Evolutionary conservation across 1,140 invertebrate species (phyloP).

Genomic region (Nebria ingens): DNA sequence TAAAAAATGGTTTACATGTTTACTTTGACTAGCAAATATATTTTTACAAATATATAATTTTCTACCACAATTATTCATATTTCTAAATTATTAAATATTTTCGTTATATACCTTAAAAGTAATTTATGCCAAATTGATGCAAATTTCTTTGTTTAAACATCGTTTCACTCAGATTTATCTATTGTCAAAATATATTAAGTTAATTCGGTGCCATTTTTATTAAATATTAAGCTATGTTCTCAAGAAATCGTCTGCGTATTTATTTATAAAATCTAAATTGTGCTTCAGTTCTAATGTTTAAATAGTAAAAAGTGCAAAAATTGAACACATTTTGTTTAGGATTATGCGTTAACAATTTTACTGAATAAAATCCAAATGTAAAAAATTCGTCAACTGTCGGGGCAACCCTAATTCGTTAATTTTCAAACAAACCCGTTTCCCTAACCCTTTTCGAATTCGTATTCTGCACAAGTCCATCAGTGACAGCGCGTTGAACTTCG

Average conservation of each 20-base stretch:
- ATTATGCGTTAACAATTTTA: too few species aligned
- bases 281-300: not conserved
- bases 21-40: too few species aligned
- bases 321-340: not conserved
- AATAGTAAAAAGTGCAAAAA: not conserved
- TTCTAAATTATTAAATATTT: not conserved
- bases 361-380: conserved; percentile 14
- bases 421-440: conserved; percentile 24
- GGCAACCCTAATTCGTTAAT: conserved; percentile 33
- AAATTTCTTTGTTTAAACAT: not conserved
- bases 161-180: too few species aligned
- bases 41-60: too few species aligned
- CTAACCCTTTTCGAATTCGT: conserved; percentile 29
- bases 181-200: too few species aligned
- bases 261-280: too few species aligned
- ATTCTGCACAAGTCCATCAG: conserved; percentile 38
- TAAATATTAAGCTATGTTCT: too few species aligned
- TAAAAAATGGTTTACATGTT: too few species aligned
- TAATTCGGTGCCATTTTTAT: not conserved
- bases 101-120: not conserved
- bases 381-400: conserved; percentile 22
- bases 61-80: not conserved
- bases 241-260: too few species aligned
- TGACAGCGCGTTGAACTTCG: conserved; percentile 35
- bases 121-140: not conserved